Evolutionary conservation across 2,113 vertebrate genomes (phyloP), one percentile per base, ranked within the genome.

Genomic region (Porphyrio hochstetteri): DNA sequence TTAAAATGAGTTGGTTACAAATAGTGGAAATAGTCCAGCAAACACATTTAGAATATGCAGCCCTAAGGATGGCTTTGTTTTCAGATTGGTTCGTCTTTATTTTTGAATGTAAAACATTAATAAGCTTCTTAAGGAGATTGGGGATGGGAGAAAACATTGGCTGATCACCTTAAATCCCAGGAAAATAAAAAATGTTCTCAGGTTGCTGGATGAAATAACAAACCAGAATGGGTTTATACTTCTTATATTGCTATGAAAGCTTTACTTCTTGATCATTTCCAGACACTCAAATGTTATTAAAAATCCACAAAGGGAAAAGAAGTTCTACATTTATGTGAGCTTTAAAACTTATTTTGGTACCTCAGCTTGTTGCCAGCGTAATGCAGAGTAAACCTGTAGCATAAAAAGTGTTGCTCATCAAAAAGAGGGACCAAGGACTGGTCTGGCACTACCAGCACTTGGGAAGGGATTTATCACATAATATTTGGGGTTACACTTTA

Each of bases 251-350:
- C 91, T 91, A 69, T 81, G 82, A 95, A 96, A 96, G 87, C 82
- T 97, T 96, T 93, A 56, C 60, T 93, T 93, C 95, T 96, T 96
- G 94, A 96, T 97, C 68, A 96, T 90, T 96, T 93, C 87, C 95
- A 97, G 93, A 94, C 76, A 95, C 63, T n/a, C 96, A 80, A 88
- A 96, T 70, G 70, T 93, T 92, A 91, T 92, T 95, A 93, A 97
- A 95, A 93, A 90, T 95, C 64, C 72, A 88, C 90, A 94, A 80
- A 95, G 63, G 83, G 60, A 89, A 95, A 94, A 93, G 59, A 93
- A 96, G 82, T 46, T 82, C 70, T 89, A 80, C 76, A 69, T 96
- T 94, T 96, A 75, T 85, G 75, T 23, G 79, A 85, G 68, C 48
- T 87, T 92, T 94, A 78, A 86, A 92, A 90, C 44, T 93, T 91